Base-by-base conservation (phyloP, 2,113 vertebrate species). In the Aphelocoma coerulescens region DNA sequence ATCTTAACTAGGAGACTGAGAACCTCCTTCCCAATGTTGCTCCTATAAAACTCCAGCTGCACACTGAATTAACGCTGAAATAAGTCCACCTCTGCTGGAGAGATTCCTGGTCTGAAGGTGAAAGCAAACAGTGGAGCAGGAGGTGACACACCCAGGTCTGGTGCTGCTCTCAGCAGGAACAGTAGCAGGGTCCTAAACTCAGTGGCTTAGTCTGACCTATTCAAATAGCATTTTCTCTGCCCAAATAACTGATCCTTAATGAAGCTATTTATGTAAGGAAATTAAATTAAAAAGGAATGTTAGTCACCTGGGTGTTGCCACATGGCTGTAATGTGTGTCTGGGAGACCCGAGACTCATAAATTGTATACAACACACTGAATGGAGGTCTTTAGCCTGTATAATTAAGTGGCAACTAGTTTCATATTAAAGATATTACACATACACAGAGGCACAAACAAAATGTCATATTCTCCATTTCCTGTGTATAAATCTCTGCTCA, bases 201-300 rank as follows among this genome's bases (percentile, higher is more conserved):
- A 93, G 85, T 48, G 68, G 75, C 78, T 94, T 93, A 90, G n/a
- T 68, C 66, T 83, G 73, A 89, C 89, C 84, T 90, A 90, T 95
- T 94, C 78, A 91, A 95, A 85, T 14, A 85, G 93, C 68, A 96
- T 95, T 97, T 98, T 97, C 87, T 96, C 76, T 95, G 89, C 92
- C 73, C 91, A 90, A 95, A 96, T 96, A 97, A 97, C 85, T 93
- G 96, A 98, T 97, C 86, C 93, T 96, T 98, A 97, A 97, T 97
- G 94, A 98, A 93, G 88, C 79, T 96, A 97, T 98, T 98, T 98
- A 96, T 94, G 81, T 93, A 95, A 97, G 97, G 97, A 98, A 97
- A 97, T 98, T 97, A 96, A 98, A 98, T 97, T 97, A 96, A 95
- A 97, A 91, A 93, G 96, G 97, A 98, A 97, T 97, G 97, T 71